Evolutionary conservation across 2,113 vertebrate species (phyloP), one percentile per base, ranked within the genome.

Genomic region (Onychostruthus taczanowskii): DNA sequence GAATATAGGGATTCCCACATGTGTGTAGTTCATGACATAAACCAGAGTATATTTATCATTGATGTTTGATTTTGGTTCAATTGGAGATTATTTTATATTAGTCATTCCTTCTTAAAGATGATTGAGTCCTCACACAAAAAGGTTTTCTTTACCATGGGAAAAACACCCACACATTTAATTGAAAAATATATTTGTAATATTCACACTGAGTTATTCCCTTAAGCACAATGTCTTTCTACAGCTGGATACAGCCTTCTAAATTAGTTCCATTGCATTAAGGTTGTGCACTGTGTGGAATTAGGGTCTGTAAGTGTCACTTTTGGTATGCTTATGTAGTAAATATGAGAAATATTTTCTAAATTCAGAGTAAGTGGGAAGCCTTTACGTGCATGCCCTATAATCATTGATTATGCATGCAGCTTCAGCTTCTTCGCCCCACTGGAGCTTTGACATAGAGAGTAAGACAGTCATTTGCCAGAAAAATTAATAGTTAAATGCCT

Each of bases 291-390:
- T 85, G 43, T 76, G n/a, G 46, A 21, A 84, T 91, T 66, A 77
- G 28, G 31, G 35, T 69, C 66, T 77, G 3, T 41, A 84, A 87
- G 63, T 35, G 61, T 63, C n/a, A 52, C 49, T 92, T 94, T 87
- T 64, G 39, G 11, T 63, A 33, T 52, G 33, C 73, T 89, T 70
- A 35, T 58, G 13, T 69, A 59, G 61, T 59, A 92, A 96, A 80
- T 66, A 84, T 13, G 82, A 52, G 67, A 96, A 95, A 91, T 85
- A 70, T 89, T 94, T 95, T 58, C 84, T 87, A 82, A 91, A 84
- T 75, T 87, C 69, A 41, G 31, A 52, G 53, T 95, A 39, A 83
- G 41, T 95, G 72, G 74, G 49, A 82, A 93, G 66, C 69, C 89
- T 91, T 93, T 80, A 64, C 68, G 56, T 72, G 28, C n/a, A 84